Percentiles rank a stretch among this genome's conserved stretches.
Evolutionary conservation across 2,888 invertebrate genomes (phyloP).

Genomic region (Dione vanillae): DNA sequence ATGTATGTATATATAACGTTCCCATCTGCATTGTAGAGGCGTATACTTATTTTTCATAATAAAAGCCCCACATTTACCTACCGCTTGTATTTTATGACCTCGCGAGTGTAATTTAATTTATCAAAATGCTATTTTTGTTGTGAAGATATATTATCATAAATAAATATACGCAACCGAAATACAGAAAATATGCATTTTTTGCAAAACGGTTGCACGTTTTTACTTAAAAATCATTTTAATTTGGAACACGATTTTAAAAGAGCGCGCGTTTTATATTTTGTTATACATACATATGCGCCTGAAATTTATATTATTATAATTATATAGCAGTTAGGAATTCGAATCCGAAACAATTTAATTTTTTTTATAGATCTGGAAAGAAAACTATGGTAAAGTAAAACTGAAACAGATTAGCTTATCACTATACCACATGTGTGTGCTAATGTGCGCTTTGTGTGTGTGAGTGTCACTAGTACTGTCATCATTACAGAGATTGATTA

Average conservation of each 20-base stretch:
- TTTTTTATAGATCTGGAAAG: too few species aligned
- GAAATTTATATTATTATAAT: too few species aligned
- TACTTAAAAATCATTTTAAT: neutral
- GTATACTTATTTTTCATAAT: neutral
- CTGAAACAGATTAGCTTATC: too few species aligned
- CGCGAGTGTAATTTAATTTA: slow-evolving; percentile 8
- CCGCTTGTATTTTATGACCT: slow-evolving; percentile 5
- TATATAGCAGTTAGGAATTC: too few species aligned
- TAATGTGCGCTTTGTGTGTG: too few species aligned
- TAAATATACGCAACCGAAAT: slow-evolving; percentile 3
- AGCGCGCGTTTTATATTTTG: neutral
- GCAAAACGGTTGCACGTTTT: neutral
- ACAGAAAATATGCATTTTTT: neutral
- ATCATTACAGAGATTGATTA: too few species aligned
- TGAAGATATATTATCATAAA: neutral
- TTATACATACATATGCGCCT: neutral
- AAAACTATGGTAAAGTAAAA: too few species aligned
- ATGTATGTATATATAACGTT: neutral
- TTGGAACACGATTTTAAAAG: slow-evolving; percentile 3
- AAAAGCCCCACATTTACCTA: neutral
- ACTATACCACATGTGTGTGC: too few species aligned
- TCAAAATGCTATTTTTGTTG: slow-evolving; percentile 4
- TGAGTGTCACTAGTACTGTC: too few species aligned
- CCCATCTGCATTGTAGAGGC: neutral
- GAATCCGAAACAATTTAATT: too few species aligned